Evolutionary conservation across 2,888 invertebrate genomes (phyloP).

Genomic region (Xestobium rufovillosum): DNA sequence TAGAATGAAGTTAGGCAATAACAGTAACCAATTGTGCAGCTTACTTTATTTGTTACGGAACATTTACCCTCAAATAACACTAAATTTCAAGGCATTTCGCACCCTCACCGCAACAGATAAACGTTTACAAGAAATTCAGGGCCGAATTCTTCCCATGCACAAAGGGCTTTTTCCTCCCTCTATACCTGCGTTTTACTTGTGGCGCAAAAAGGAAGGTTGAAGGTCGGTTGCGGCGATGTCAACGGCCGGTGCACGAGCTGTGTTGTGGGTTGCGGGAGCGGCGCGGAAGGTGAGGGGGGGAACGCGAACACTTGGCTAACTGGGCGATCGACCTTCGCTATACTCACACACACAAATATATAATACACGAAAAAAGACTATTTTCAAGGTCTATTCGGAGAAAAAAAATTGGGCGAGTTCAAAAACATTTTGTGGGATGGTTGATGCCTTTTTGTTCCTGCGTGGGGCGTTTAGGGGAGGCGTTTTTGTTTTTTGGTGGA

Average conservation of each 20-base stretch:
- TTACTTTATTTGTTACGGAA: too few species aligned
- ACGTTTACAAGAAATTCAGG: too few species aligned
- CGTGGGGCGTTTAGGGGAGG: too few species aligned
- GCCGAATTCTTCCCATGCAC: too few species aligned
- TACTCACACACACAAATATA: conserved; percentile 15
- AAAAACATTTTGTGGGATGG: conserved; percentile 2
- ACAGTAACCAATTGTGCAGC: too few species aligned
- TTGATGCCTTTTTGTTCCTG: too few species aligned
- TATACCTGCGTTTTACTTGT: conserved; percentile 30
- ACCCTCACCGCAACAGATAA: too few species aligned
- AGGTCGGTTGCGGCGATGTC: conserved; percentile 43
- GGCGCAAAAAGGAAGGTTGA: conserved; percentile 41
- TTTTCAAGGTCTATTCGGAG: conserved; percentile 28
- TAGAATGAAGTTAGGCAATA: too few species aligned
- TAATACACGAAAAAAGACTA: conserved; percentile 27
- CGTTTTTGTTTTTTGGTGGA: too few species aligned
- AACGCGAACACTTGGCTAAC: conserved; percentile 20
- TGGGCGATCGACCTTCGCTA: conserved; percentile 32
- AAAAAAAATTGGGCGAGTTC: conserved; percentile 11
- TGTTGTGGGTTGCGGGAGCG: conserved; percentile 23
- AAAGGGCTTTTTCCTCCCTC: too few species aligned
- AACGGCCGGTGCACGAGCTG: conserved; percentile 38
- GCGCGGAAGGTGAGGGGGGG: conserved; percentile 25
- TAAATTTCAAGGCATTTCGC: too few species aligned
- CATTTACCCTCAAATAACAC: too few species aligned